Evolutionary conservation across 2,888 invertebrate species (phyloP), one percentile per base, ranked within the genome.

Genomic region (Pardosa pseudoannulata): DNA sequence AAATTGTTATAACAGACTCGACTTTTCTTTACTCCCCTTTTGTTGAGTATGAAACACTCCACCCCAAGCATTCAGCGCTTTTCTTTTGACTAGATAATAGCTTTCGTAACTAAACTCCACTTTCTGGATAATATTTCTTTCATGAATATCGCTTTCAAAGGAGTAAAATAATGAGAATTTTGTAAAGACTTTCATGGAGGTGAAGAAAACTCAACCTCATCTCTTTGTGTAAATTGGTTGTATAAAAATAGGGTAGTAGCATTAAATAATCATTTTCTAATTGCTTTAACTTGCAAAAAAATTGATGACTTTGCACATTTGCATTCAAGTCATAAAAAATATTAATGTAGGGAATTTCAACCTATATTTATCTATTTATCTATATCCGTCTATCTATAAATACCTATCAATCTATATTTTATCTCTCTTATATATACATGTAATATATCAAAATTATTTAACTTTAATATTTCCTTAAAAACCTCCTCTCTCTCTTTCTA

Each of bases 91-190:
- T 46, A 46, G 41, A 46, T 46, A 46, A 46, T 16, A 46, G 41
- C 41, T 46, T 46, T 46, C 41, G 16, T 46, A 46, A 46, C 9
- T 16, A 46, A 46, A 16, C 41, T 46, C 16, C 41, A 13, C 16
- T 46, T 46, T 46, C 41, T 46, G 16, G 41, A 46, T 46, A 46
- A 46, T 46, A 46, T 46, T 11, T 46, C 16, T 46, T 46, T 13
- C 41, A 16, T 46, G 41, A 46, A 46, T 46, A 46, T 46, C 41
- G 16, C 16, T 46, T 46, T 46, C 2, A 46, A 46, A 46, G 16
- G 41, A 46, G 16, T 46, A 16, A 46, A 46, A 46, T 46, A 46
- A 46, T 46, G 41, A 46, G 41, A 46, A 46, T 46, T 46, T 46
- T 46, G 41, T 6, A 46, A 13, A n/a, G 9, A 13, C 1, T 46